Conservation (phyloP, 2,888 invertebrate genomes). For the Pardosa pseudoannulata region DNA sequence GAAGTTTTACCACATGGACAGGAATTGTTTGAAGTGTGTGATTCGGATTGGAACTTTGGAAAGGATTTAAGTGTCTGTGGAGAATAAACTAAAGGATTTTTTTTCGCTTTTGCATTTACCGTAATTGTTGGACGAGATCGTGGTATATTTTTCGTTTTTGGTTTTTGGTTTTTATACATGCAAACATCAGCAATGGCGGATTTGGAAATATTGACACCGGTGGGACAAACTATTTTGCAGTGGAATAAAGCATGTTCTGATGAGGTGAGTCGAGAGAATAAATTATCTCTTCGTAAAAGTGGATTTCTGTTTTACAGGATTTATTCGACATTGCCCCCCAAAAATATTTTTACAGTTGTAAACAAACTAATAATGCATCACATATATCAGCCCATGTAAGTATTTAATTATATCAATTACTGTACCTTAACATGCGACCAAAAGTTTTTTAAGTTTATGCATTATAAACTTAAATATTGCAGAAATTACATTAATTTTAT, state of each 20-base stretch:
- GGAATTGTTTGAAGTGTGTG: background rate
- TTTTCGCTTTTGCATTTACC: background rate
- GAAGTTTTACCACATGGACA: conserved; percentile 36
- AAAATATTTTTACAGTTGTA: too few species aligned
- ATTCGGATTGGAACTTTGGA: background rate
- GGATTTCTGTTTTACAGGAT: too few species aligned
- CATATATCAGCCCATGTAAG: too few species aligned
- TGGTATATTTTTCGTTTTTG: background rate
- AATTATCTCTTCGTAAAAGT: too few species aligned
- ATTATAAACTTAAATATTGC: too few species aligned
- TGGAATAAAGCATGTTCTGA: conserved; percentile 67
- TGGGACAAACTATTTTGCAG: conserved; percentile 54
- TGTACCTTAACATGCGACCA: too few species aligned
- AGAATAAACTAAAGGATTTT: conserved; percentile 2
- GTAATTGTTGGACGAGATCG: background rate
- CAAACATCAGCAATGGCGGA: conserved; percentile 51
- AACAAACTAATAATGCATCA: too few species aligned
- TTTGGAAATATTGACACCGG: conserved; percentile 63
- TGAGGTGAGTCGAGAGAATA: conserved; percentile 40
- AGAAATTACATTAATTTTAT: too few species aligned
- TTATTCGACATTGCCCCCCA: too few species aligned
- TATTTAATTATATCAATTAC: too few species aligned
- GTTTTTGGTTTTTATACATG: background rate
- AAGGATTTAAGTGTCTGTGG: background rate
- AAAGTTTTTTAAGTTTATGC: too few species aligned